Evolutionary conservation across 92 coral and sea anemone genomes (phyloP).

Genomic region (Epizoanthus ramosus): DNA sequence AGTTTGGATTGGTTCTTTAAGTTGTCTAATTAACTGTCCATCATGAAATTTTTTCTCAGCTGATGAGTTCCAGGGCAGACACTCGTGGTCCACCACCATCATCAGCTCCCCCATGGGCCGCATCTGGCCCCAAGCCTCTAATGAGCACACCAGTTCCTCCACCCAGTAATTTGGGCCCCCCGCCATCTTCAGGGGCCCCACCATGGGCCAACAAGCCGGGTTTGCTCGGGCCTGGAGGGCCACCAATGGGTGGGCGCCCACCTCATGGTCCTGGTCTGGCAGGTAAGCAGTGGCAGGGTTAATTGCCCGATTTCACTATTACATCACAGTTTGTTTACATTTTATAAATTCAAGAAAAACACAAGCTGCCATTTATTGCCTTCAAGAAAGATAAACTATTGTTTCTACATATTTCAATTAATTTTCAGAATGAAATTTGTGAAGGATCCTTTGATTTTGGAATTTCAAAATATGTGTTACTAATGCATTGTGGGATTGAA

Average conservation of each 20-base stretch:
- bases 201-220: conserved; percentile 57
- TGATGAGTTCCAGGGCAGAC: conserved; percentile 26
- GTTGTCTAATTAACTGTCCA: neutral
- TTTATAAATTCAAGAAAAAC: no score
- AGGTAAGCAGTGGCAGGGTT: neutral
- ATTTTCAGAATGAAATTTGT: no score
- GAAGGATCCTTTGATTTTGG: no score
- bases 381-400: no score
- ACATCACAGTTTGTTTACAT: no score
- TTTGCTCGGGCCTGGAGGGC: conserved; percentile 38
- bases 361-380: no score
- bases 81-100: conserved; percentile 60
- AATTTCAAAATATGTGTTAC: no score
- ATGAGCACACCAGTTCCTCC: conserved; percentile 98
- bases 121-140: conserved; percentile 82
- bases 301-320: no score
- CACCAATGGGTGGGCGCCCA: conserved; percentile 41
- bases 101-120: conserved; percentile 61
- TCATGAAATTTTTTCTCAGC: conserved; percentile 13
- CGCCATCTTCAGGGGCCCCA: conserved; percentile 64
- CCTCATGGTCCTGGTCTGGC: conserved; percentile 34
- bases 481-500: no score
- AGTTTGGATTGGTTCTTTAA: neutral
- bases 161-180: conserved; percentile 78
- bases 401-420: no score